Percentiles rank a stretch among this genome's conserved stretches.
These are phyloP conservation scores for Python bivittatus DNA, from an alignment of 2,113 vertebrate genomes.

Conservation along the genomic window DNA sequence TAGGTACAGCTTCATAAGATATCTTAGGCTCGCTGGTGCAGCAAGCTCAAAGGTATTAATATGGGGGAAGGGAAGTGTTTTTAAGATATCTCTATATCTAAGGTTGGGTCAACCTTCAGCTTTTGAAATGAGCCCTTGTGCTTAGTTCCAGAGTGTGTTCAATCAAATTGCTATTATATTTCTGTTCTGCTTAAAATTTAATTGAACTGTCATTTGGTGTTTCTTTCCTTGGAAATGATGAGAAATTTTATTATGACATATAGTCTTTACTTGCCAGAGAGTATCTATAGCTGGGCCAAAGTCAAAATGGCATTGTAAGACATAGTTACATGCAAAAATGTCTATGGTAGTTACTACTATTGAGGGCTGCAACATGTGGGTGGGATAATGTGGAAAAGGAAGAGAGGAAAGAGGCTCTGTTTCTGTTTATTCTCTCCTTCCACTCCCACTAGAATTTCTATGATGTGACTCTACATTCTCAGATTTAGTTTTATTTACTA, in stretches of 20 bases:
- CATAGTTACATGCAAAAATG: not conserved
- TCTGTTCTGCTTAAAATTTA: conserved; percentile 1
- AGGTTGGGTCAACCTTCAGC: not conserved
- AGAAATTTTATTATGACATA: conserved; percentile 10
- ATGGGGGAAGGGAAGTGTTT: not conserved
- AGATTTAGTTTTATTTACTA: not conserved
- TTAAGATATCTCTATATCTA: not conserved
- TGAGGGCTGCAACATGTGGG: not conserved
- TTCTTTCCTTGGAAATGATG: conserved; percentile 4
- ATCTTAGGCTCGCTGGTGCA: not conserved
- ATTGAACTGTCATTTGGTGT: conserved; percentile 6
- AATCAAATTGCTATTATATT: conserved; percentile 2
- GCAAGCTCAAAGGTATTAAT: not conserved
- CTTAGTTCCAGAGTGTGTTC: not conserved
- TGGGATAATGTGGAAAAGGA: not conserved
- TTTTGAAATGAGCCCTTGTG: not conserved
- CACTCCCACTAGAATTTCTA: not conserved
- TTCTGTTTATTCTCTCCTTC: not conserved
- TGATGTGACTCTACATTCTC: not conserved
- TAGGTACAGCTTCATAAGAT: not conserved
- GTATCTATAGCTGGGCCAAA: not conserved
- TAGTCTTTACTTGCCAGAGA: not conserved
- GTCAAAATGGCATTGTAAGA: not conserved
- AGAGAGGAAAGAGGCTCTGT: not conserved
- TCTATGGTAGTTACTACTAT: not conserved